Conservation (phyloP, 30 jellyfish, hydroid and myxozoan species). For the Cassiopea xamachana region DNA sequence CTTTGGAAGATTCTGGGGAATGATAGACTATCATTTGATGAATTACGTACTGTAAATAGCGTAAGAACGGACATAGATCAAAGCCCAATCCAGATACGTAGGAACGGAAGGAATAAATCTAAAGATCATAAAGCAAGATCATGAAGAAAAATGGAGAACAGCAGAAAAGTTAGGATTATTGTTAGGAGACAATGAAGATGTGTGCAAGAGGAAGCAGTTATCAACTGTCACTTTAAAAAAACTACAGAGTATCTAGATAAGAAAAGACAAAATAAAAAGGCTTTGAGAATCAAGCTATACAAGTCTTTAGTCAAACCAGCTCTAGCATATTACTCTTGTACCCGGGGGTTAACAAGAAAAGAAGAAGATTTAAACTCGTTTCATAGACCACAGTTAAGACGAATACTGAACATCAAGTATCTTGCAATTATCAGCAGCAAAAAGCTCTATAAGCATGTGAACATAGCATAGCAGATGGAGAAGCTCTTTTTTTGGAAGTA, state of each 20-base stretch:
- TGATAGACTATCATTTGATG: too few relatives aligned
- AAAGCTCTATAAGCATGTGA: too few relatives aligned
- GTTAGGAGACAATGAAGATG: not conserved
- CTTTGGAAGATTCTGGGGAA: too few relatives aligned
- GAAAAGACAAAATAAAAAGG: not conserved
- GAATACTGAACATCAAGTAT: not conserved
- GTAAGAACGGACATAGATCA: not conserved
- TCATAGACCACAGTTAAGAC: not conserved
- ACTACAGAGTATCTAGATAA: not conserved
- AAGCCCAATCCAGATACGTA: not conserved
- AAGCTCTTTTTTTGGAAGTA: too few relatives aligned
- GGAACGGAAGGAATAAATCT: not conserved
- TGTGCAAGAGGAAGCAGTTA: not conserved
- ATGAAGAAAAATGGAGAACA: constrained; percentile 11
- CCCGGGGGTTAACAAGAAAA: not conserved
- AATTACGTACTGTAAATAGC: too few relatives aligned
- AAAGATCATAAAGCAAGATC: not conserved
- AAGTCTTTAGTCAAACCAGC: not conserved
- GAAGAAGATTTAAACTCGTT: not conserved
- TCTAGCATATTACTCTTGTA: not conserved
- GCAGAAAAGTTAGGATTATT: not conserved
- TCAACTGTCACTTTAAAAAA: not conserved
- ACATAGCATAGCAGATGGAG: too few relatives aligned
- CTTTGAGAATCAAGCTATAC: not conserved
- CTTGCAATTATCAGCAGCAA: not conserved